Evolutionary conservation across 2,113 vertebrate species (phyloP).

Genomic region (Brevimyrus niger): DNA sequence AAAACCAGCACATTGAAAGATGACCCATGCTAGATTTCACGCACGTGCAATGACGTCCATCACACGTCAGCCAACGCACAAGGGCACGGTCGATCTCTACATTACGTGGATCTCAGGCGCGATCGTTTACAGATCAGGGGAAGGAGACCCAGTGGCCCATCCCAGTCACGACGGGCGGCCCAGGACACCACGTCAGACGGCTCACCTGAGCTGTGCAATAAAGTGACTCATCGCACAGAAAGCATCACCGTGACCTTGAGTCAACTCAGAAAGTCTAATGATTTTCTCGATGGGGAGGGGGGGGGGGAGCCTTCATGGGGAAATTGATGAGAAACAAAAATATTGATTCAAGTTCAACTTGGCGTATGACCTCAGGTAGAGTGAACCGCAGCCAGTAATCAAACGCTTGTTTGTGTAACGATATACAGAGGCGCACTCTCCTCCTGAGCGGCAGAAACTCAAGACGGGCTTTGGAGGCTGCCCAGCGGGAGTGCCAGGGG

Average conservation of each 20-base stretch:
- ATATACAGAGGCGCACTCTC: neutral
- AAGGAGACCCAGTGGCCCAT: neutral
- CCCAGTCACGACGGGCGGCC: neutral
- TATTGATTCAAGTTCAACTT: neutral
- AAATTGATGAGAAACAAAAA: constrained; percentile 1
- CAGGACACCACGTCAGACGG: neutral
- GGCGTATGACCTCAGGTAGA: neutral
- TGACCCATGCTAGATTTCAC: neutral
- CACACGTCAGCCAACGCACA: neutral
- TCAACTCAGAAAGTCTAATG: neutral
- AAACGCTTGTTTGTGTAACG: neutral
- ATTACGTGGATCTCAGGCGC: neutral
- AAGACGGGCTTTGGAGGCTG: neutral
- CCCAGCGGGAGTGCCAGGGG: neutral
- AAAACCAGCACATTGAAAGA: neutral
- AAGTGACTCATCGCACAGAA: constrained; percentile 8
- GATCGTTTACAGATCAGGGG: neutral
- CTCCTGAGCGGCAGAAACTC: neutral
- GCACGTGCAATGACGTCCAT: neutral
- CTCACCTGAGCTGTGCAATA: neutral
- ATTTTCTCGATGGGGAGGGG: neutral
- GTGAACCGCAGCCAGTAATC: neutral
- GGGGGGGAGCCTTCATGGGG: neutral
- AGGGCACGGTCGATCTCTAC: neutral
- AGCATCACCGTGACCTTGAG: neutral